These are phyloP conservation scores for Sardinella longiceps DNA, from an alignment of 2,797 vertebrate species.

Conservation along the genomic window DNA sequence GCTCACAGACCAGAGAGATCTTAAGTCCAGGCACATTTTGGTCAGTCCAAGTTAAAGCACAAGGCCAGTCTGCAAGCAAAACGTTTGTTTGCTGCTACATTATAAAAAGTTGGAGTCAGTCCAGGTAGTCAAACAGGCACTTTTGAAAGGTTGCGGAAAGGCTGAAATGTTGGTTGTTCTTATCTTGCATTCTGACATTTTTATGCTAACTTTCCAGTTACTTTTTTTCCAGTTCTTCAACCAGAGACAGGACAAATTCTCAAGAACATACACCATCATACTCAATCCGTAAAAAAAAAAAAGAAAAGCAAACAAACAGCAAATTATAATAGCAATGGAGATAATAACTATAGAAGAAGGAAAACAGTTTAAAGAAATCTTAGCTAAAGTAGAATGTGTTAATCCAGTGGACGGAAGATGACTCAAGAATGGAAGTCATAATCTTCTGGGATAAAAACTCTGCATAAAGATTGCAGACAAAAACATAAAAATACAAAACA, in stretches of 20 bases:
- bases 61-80: not conserved
- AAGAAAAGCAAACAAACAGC: slow-evolving; percentile 44
- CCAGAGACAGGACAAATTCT: slow-evolving; percentile 22
- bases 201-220: not conserved
- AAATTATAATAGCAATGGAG: slow-evolving; percentile 44
- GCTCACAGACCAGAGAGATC: not conserved
- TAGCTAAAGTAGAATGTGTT: slow-evolving; percentile 55
- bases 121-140: not conserved
- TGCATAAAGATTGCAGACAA: slow-evolving; percentile 45
- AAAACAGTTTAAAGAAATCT: slow-evolving; percentile 51
- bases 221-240: slow-evolving; percentile 37
- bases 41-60: not conserved
- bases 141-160: not conserved
- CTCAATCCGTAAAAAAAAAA: slow-evolving; percentile 10
- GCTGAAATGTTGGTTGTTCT: slow-evolving; percentile 19
- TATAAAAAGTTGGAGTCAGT: not conserved
- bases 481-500: slow-evolving; percentile 29
- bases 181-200: slow-evolving; percentile 8
- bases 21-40: not conserved
- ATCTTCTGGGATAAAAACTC: slow-evolving; percentile 49
- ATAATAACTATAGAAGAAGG: slow-evolving; percentile 31
- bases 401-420: slow-evolving; percentile 53
- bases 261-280: not conserved
- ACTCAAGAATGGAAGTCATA: slow-evolving; percentile 27
- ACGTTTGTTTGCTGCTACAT: not conserved